These are phyloP conservation scores for Thera britannica DNA, from an alignment of 2,888 invertebrate species.

Conservation along the genomic window DNA sequence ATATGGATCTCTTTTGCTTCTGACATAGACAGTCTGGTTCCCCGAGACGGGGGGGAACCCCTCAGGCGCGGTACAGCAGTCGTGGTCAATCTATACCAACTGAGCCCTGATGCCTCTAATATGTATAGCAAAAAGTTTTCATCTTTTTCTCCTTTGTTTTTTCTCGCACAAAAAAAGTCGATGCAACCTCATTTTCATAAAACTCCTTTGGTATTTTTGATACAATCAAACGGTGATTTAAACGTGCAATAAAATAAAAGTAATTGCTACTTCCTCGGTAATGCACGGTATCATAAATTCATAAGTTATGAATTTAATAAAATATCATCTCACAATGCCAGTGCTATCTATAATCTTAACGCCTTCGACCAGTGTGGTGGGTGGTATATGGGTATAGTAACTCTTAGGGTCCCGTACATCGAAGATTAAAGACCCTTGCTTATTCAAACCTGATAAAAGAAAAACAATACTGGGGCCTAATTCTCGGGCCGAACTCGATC, in stretches of 20 bases:
- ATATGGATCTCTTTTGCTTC: no score
- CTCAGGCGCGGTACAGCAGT: no score
- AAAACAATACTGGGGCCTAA: no score
- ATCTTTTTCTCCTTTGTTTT: no score
- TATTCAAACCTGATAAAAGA: no score
- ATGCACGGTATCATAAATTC: slow-evolving; percentile 28
- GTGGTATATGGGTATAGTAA: slow-evolving; percentile 3
- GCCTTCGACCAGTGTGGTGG: slow-evolving; percentile 13
- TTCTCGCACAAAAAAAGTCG: not conserved
- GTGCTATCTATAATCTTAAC: slow-evolving; percentile 10
- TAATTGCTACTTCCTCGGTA: slow-evolving; percentile 31
- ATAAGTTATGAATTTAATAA: slow-evolving; percentile 14
- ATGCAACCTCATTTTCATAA: not conserved
- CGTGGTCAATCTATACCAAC: no score
- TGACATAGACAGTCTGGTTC: no score
- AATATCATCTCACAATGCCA: slow-evolving; percentile 18
- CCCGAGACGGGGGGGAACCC: no score
- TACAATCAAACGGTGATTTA: not conserved
- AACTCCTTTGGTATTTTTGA: not conserved
- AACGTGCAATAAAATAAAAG: slow-evolving; percentile 15
- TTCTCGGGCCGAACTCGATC: no score
- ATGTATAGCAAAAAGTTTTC: no score
- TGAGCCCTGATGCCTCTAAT: no score
- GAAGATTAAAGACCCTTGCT: not conserved
- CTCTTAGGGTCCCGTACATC: not conserved